These are phyloP conservation scores for Melipona bicolor DNA, from an alignment of 2,888 invertebrate genomes.

Conservation along the genomic window DNA sequence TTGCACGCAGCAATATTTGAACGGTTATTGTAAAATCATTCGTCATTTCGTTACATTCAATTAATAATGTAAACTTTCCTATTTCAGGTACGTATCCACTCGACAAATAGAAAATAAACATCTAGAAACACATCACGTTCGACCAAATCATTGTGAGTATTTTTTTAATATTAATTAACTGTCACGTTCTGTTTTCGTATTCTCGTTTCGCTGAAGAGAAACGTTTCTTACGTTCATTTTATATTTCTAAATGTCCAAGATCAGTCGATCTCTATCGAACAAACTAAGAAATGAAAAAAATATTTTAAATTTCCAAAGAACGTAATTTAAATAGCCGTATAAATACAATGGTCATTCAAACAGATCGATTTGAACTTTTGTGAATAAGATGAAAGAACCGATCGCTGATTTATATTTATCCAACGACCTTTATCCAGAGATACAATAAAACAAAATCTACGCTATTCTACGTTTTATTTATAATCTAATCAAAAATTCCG, in stretches of 20 bases:
- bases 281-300: no score
- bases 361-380: no score
- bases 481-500: no score
- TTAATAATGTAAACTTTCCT: conserved; percentile 23
- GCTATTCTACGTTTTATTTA: no score
- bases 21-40: neutral
- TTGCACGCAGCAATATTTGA: neutral
- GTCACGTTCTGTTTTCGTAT: neutral
- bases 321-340: no score
- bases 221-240: neutral
- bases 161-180: neutral
- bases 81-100: conserved; percentile 52
- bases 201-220: neutral
- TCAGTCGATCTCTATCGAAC: neutral
- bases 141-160: neutral
- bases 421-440: no score
- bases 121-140: no score
- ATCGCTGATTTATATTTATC: no score
- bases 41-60: neutral
- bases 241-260: neutral
- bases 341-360: no score
- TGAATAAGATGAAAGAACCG: no score
- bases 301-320: no score
- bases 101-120: neutral
- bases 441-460: no score